Base-by-base conservation (phyloP, 2,888 invertebrate genomes). In the Stratiomys singularior region DNA sequence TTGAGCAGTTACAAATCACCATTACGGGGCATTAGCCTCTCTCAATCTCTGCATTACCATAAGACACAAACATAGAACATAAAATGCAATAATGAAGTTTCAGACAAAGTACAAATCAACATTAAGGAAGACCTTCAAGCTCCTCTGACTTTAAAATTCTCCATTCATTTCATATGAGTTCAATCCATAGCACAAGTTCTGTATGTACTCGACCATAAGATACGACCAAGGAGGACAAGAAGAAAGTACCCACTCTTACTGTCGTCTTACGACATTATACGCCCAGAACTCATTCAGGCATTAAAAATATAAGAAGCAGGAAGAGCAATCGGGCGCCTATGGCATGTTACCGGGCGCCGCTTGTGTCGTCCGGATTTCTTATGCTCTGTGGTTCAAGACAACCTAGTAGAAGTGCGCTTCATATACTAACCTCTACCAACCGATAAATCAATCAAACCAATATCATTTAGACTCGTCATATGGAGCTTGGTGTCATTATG, bases 361-460 rank as follows among this genome's bases (percentile, higher is more conserved):
- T n/a, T 37, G n/a, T 44, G 66, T n/a, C 18, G 37, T 37, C 37
- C 21, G 66, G 63, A 27, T 63, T 60, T 25, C 28, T 23, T 27
- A 11, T 60, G 25, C 15, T 25, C 11, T 9, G 7, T 25, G 4
- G 27, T 60, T 25, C 37, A 37, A 37, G 18, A 15, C 52, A 52
- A n/a, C n/a, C 7, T 52, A 15, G 18, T 9, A 52, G 52, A 4
- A 52, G 44, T 44, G 44, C 13, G 52, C n/a, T 9, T 18, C 15
- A 15, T 13, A 15, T 18, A 52, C 21, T 52, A 27, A 21, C 23
- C 21, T 74, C 52, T 27, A 58, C 37, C 74, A 5, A 44, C 60
- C 74, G 37, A 72, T 74, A 74, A 74, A 74, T 74, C 74, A 74
- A 74, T 74, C 74, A 74, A 72, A 58, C 21, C 21, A 44, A 28